Evolutionary conservation across 2,888 invertebrate genomes (phyloP).

Genomic region (Heteromurus nitidus): DNA sequence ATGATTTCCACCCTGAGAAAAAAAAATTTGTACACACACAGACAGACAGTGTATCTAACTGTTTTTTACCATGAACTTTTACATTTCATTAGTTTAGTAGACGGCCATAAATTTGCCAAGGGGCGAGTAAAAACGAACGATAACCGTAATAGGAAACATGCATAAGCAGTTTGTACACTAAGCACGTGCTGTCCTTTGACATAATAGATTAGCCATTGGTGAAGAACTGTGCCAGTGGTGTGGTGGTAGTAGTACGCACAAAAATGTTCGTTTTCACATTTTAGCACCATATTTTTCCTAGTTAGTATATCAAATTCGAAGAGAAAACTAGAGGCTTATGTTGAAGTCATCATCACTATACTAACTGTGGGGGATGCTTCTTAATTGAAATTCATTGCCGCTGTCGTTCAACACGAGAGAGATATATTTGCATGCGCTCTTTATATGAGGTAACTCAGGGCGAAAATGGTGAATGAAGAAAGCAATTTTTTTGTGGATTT

Average conservation of each 20-base stretch:
- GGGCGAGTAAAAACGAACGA: constrained; percentile 7
- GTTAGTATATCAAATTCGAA: too few species aligned
- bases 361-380: too few species aligned
- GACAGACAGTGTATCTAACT: background rate
- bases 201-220: constrained; percentile 53
- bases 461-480: too few species aligned
- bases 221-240: constrained; percentile 47
- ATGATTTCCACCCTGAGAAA: too few species aligned
- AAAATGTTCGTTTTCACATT: background rate
- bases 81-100: constrained; percentile 27
- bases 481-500: too few species aligned
- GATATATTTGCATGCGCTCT: too few species aligned
- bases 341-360: too few species aligned
- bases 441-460: too few species aligned
- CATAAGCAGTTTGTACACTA: constrained; percentile 38
- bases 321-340: too few species aligned
- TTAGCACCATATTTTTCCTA: too few species aligned
- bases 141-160: constrained; percentile 54
- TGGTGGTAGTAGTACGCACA: background rate
- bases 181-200: constrained; percentile 57
- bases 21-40: background rate
- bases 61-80: constrained; percentile 27
- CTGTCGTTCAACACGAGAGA: too few species aligned
- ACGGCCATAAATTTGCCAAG: background rate
- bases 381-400: too few species aligned